A percentile compares a stretch with the other conserved stretches of the same genome.
phyloP scores from a whole-genome alignment of 2,797 vertebrate species.

The Hybognathus amarus region DNA sequence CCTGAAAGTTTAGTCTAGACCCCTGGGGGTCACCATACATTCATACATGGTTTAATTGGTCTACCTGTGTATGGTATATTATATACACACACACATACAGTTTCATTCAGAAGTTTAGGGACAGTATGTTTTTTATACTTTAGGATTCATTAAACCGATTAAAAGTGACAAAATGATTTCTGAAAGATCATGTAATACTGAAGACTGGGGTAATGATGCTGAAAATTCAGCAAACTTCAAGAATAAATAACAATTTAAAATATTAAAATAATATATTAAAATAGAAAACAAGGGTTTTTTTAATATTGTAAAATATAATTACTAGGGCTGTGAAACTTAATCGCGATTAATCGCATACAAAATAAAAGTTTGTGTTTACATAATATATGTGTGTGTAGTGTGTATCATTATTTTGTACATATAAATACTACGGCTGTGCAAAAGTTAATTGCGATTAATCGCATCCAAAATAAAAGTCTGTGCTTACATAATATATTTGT shows the following conservation, averaged over 20 bases:
- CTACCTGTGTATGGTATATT: conserved; percentile 12
- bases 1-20: conserved; percentile 20
- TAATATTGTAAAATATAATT: not conserved
- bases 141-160: not conserved
- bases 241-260: not conserved
- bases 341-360: too few relatives aligned
- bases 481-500: too few relatives aligned
- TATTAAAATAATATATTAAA: too few relatives aligned
- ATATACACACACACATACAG: not conserved
- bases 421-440: too few relatives aligned
- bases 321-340: too few relatives aligned
- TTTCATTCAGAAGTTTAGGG: not conserved
- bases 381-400: too few relatives aligned
- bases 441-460: too few relatives aligned
- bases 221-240: not conserved
- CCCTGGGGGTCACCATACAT: not conserved
- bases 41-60: not conserved
- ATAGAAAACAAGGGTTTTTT: not conserved
- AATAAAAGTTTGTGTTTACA: too few relatives aligned
- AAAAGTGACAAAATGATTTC: not conserved
- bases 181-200: not conserved
- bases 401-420: too few relatives aligned
- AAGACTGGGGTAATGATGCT: not conserved
- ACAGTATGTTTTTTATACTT: not conserved
- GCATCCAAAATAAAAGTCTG: too few relatives aligned